Base-by-base conservation (phyloP, 2,888 invertebrate genomes). In the Drosophila subsilvestris region DNA sequence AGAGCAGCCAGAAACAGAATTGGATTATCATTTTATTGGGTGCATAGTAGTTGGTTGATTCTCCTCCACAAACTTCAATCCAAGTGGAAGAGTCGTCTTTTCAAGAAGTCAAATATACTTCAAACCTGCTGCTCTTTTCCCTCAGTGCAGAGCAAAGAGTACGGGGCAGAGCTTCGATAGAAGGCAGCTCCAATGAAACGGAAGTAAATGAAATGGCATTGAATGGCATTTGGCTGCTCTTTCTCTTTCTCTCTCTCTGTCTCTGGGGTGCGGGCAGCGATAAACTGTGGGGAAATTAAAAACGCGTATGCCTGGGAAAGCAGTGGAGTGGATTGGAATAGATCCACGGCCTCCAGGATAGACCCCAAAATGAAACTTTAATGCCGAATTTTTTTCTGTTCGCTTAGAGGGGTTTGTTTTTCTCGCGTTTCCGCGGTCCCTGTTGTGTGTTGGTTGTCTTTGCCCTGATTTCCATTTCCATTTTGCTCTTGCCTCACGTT, bases 201-300 rank as follows among this genome's bases (percentile, higher is more conserved):
- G 87, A 86, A 86, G 78, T 83, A 75, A 79, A 78, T 70, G 65
- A 75, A 79, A 79, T 70, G 71, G 66, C 70, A 78, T 85, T 81
- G 78, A 87, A 81, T 79, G 87, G 66, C 76, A 73, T 66, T 58
- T 56, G 58, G 51, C 18, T 22, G n/a, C 25, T 29, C 22, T 27
- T n/a, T 25, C 45, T 4, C 14, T 37, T 2, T 14, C 14, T 0
- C 3, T 29, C 18, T 32, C 43, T 37, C 17, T 32, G 14, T 53
- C 60, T 49, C 47, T 60, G 51, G 47, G 54, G 48, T 37, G 51
- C n/a, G 65, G 74, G 74, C 68, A 69, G 59, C 72, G 72, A 82
- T 80, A 73, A 87, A 84, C 74, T 76, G 85, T 65, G 71, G 73
- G 85, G 72, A 87, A 87, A 84, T 87, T 78, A 85, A 87, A 84